These are phyloP conservation scores for Drosophila hamatofila DNA, from an alignment of 2,888 invertebrate species.

Conservation along the genomic window DNA sequence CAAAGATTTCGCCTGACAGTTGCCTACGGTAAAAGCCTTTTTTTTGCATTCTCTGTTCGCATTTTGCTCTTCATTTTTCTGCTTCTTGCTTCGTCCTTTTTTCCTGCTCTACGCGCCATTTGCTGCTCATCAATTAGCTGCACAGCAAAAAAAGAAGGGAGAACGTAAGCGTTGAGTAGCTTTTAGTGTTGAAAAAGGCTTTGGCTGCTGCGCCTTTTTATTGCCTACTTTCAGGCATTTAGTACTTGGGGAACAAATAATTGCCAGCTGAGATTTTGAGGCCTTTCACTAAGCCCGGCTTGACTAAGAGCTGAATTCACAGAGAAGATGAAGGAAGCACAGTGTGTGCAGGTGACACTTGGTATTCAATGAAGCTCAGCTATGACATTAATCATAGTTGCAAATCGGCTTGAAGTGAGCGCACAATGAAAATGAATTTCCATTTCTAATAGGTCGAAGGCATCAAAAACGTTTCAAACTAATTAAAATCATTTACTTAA, in stretches of 20 bases:
- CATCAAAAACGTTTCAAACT: neutral
- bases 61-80: conserved; percentile 10
- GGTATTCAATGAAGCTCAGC: conserved; percentile 20
- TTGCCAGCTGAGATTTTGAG: conserved; percentile 43
- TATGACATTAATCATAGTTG: conserved; percentile 6
- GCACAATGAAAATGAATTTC: neutral
- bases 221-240: conserved; percentile 59
- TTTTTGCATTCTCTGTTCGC: conserved; percentile 2
- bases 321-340: neutral
- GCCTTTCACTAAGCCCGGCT: conserved; percentile 31
- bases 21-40: conserved; percentile 25
- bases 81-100: neutral
- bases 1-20: conserved; percentile 39
- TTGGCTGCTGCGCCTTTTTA: conserved; percentile 50
- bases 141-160: conserved; percentile 10
- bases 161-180: conserved; percentile 62
- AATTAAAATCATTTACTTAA: neutral
- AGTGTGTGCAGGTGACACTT: conserved; percentile 36
- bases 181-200: conserved; percentile 71
- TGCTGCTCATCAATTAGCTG: conserved; percentile 74
- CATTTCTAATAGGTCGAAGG: too few species aligned
- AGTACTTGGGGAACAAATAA: conserved; percentile 49
- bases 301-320: conserved; percentile 1
- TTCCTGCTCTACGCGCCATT: conserved; percentile 43
- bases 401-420: neutral